phyloP scores from a whole-genome alignment of 1,140 invertebrate species.

The Lordiphosa mommai region DNA sequence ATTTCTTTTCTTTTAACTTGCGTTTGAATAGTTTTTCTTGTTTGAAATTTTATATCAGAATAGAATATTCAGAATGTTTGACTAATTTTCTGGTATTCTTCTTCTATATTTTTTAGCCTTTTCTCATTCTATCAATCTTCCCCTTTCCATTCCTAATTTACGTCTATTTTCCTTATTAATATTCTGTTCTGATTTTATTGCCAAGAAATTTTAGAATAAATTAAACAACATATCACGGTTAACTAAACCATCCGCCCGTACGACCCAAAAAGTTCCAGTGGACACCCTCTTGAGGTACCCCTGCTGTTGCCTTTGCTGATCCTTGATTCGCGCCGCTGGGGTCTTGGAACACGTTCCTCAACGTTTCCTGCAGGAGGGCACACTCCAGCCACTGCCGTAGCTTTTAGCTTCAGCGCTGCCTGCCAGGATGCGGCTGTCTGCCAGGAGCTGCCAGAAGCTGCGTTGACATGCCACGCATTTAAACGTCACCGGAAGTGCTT shows the following conservation, averaged over 20 bases:
- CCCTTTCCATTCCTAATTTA: too few species aligned
- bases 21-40: too few species aligned
- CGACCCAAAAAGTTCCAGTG: neutral
- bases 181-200: too few species aligned
- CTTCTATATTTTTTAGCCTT: too few species aligned
- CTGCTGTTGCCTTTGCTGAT: neutral
- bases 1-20: too few species aligned
- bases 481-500: slow-evolving; percentile 73
- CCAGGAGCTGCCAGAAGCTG: slow-evolving; percentile 56
- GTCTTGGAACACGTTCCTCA: slow-evolving; percentile 27
- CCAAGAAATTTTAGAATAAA: too few species aligned
- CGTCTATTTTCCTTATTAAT: too few species aligned
- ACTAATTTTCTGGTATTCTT: too few species aligned
- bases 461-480: slow-evolving; percentile 73
- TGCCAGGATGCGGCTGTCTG: slow-evolving; percentile 71
- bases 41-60: too few species aligned
- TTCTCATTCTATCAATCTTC: too few species aligned
- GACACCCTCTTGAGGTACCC: neutral
- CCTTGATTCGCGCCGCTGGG: slow-evolving; percentile 4
- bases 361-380: slow-evolving; percentile 33
- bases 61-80: too few species aligned
- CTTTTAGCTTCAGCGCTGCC: slow-evolving; percentile 4
- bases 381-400: slow-evolving; percentile 1
- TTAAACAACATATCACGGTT: too few species aligned
- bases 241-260: neutral